phyloP scores from a whole-genome alignment of 2,888 invertebrate genomes.

The Horisme vitalbata region DNA sequence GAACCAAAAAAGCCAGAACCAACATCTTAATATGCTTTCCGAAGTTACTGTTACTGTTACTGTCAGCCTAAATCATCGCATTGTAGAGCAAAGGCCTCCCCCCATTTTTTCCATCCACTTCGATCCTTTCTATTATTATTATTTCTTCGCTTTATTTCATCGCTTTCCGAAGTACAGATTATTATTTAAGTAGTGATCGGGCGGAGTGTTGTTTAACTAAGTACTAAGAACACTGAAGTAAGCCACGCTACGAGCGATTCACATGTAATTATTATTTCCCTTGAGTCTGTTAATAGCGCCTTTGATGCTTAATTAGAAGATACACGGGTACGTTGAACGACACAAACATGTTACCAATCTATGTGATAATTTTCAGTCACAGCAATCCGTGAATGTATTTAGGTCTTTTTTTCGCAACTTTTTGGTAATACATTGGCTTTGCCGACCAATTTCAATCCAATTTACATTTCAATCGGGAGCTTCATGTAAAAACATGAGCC shows the following conservation, averaged over 20 bases:
- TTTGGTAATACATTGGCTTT: constrained; percentile 64
- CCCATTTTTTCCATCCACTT: no score
- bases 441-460: constrained; percentile 72
- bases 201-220: no score
- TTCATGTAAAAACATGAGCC: constrained; percentile 75
- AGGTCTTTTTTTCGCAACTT: constrained; percentile 54
- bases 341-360: constrained; percentile 34
- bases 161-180: no score
- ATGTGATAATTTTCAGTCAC: constrained; percentile 52
- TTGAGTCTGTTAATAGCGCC: constrained; percentile 3
- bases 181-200: no score
- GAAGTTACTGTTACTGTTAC: no score
- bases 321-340: constrained; percentile 9
- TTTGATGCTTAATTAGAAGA: constrained; percentile 13
- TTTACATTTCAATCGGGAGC: constrained; percentile 73
- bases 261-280: neutral
- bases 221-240: no score
- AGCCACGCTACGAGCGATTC: neutral
- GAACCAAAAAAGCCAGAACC: no score
- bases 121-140: no score
- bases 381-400: constrained; percentile 51
- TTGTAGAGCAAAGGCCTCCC: no score
- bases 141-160: no score
- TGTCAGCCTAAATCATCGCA: no score
- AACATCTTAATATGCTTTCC: no score